Base-by-base conservation (phyloP, 2,888 invertebrate genomes). In the Eupithecia tripunctaria region DNA sequence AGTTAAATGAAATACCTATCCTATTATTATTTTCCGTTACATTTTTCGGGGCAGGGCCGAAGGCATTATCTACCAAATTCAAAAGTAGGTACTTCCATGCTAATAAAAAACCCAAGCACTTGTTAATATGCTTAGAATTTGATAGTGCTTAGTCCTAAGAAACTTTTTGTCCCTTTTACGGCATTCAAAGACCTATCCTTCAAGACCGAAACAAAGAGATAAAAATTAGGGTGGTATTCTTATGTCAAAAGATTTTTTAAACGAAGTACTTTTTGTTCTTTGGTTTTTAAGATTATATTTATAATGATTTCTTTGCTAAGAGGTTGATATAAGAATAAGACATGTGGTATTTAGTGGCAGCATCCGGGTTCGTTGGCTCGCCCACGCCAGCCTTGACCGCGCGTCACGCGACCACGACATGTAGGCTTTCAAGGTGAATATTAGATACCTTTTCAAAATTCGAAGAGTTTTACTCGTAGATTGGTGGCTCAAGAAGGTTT, bases 371-470 rank as follows among this genome's bases (percentile, higher is more conserved):
- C 90, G 88, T 83, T 85, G 89, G 81, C 86, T 88, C 85, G 91
- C 93, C 93, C 90, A 91, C 92, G 83, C 80, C 82, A 89, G 86
- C 94, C 94, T 94, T 93, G 94, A 93, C 94, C 94, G 78, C 75
- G 74, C 69, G 71, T 74, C 70, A 76, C 67, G 73, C 76, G 73
- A 73, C 60, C 73, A 72, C 71, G 69, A 67, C 72, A 72, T 74
- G 69, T 74, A 75, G 71, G 68, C 68, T 72, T 71, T 68, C 60
- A 75, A 68, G 74, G 72, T 68, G 70, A 64, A 64, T 64, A 36
- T 36, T n/a, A 38, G 64, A 63, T n/a, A 36, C 63, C 60, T 60
- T 60, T 4, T 63, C 29, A 29, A 60, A 60, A 60, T 60, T 60
- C 15, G 1, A 18, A 29, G 29, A 29, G 27, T 60, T 60, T 60